Conservation (phyloP, 2,888 invertebrate species). For the Lobophora halterata region DNA sequence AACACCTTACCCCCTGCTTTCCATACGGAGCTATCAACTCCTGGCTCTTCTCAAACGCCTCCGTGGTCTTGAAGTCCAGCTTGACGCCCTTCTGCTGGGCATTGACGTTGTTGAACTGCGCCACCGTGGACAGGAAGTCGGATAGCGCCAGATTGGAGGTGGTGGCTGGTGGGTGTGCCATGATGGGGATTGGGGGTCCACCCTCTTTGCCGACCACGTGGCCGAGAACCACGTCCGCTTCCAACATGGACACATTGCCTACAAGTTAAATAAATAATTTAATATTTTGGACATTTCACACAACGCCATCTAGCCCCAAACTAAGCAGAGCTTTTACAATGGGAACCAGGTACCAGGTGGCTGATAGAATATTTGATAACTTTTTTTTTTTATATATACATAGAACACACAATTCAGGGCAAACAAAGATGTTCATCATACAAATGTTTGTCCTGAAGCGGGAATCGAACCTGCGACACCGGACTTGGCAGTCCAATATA, state of each 20-base stretch:
- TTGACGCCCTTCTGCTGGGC: constrained; percentile 88
- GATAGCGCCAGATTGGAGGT: constrained; percentile 88
- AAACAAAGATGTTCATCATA: no score
- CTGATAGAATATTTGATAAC: no score
- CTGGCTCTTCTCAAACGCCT: constrained; percentile 84
- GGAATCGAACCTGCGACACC: no score
- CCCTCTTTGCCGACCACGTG: constrained; percentile 72
- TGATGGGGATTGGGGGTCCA: constrained; percentile 83
- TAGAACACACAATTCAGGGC: no score
- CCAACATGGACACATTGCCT: constrained; percentile 88
- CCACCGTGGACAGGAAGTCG: constrained; percentile 84
- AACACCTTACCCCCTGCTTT: constrained; percentile 54
- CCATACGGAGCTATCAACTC: constrained; percentile 61
- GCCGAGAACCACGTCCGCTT: constrained; percentile 91
- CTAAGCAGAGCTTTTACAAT: no score
- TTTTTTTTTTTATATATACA: no score
- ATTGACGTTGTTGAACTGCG: constrained; percentile 69
- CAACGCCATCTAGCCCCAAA: no score
- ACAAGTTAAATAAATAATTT: constrained; percentile 27
- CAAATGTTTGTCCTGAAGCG: no score
- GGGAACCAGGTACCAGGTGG: no score
- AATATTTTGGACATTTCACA: not conserved
- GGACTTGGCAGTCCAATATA: no score
- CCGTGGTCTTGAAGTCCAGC: constrained; percentile 91
- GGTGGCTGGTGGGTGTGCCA: constrained; percentile 91